phyloP scores from a whole-genome alignment of 2,888 invertebrate genomes.

The Argyra leucocephala region DNA sequence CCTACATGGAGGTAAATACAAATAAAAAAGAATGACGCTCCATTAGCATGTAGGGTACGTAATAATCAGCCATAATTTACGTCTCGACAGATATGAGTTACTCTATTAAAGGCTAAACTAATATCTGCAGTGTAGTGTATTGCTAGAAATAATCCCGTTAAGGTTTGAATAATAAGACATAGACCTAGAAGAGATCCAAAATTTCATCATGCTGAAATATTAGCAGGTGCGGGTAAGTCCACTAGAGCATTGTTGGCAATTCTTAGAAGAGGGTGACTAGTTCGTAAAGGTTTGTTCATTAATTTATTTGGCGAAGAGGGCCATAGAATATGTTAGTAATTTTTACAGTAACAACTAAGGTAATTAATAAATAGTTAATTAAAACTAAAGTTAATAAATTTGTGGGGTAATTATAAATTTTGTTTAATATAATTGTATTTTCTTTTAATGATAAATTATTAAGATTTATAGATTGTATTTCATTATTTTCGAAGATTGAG shows the following conservation, averaged over 20 bases:
- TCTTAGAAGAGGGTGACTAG: slow-evolving; percentile 47
- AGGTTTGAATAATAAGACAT: too few species aligned
- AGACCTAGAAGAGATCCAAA: too few species aligned
- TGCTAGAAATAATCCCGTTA: too few species aligned
- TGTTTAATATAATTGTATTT: slow-evolving; percentile 46
- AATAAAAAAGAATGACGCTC: slow-evolving; percentile 64
- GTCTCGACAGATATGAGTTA: slow-evolving; percentile 60
- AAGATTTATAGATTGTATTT: too few species aligned
- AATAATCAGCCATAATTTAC: slow-evolving; percentile 60
- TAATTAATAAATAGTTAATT: slow-evolving; percentile 53
- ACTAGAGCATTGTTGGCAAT: slow-evolving; percentile 56
- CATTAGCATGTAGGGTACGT: slow-evolving; percentile 59
- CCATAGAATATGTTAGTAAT: slow-evolving; percentile 49
- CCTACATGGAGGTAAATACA: slow-evolving; percentile 59
- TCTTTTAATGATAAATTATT: slow-evolving; percentile 33
- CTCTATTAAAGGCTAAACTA: slow-evolving; percentile 54
- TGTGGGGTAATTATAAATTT: slow-evolving; percentile 48
- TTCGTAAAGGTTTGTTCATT: slow-evolving; percentile 47
- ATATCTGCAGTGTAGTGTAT: slow-evolving; percentile 46
- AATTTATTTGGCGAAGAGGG: slow-evolving; percentile 42
- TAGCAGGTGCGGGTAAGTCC: slow-evolving; percentile 53
- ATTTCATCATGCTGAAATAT: too few species aligned
- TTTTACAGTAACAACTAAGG: slow-evolving; percentile 50
- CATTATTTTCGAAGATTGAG: too few species aligned
- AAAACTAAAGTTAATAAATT: slow-evolving; percentile 47